These are phyloP conservation scores for Nephrotoma guestfalica DNA, from an alignment of 2,888 invertebrate genomes.

Conservation along the genomic window DNA sequence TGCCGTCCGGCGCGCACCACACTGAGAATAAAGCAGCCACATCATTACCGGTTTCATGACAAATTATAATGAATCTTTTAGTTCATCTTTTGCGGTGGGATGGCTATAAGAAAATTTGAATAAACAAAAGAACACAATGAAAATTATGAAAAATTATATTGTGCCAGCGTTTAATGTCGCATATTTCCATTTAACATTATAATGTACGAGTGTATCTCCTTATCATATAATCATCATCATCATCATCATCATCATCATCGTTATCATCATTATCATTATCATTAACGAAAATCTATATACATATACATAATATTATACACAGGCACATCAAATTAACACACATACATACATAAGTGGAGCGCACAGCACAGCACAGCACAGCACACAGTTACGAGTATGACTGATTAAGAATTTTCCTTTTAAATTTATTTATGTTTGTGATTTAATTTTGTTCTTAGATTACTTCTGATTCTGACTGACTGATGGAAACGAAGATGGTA, in stretches of 20 bases:
- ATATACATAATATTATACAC: background rate
- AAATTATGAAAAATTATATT: background rate
- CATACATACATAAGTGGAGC: background rate
- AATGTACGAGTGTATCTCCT: background rate
- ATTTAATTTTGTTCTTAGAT: background rate
- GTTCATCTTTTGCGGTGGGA: background rate
- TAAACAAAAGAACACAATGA: background rate
- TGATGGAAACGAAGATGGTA: background rate
- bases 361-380: too few species aligned
- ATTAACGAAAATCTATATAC: background rate
- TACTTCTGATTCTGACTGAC: background rate
- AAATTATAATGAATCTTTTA: background rate
- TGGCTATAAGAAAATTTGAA: background rate
- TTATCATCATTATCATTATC: background rate
- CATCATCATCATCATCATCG: background rate
- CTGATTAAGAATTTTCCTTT: background rate
- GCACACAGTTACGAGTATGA: background rate
- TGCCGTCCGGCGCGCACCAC: background rate
- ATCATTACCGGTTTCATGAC: background rate
- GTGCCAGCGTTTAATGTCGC: background rate
- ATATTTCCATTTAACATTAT: background rate
- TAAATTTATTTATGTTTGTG: background rate
- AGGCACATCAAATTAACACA: background rate
- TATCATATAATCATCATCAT: background rate
- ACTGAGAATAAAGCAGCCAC: background rate